Base-by-base conservation (phyloP, 2,797 vertebrate genomes). In the Valencia hispanica region DNA sequence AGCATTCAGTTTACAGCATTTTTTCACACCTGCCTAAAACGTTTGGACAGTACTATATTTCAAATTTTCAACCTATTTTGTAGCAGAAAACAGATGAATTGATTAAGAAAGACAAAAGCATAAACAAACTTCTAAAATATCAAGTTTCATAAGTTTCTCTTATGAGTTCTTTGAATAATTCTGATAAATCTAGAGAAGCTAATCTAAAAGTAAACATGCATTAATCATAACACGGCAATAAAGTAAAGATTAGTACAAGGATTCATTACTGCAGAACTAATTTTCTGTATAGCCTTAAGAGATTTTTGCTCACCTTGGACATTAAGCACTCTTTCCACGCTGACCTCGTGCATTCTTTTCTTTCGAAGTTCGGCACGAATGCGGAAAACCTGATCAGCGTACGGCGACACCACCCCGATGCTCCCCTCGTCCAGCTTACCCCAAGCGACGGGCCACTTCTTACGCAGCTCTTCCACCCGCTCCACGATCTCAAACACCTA, bases 401-500 rank as follows among this genome's bases (percentile, higher is more conserved):
- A 99, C 0, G 98, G 98, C 0, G 98, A 98, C 78, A 99, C 98
- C 55, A 99, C 98, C 2, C 98, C 98, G 6, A 99, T 99, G 84
- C 98, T 99, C 78, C 97, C 96, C 0, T 99, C 98, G 3, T 99
- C 98, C 92, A 99, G 93, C 86, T 99, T 99, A 45, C 98, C 98
- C 98, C 98, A 99, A 3, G 98, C 96, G 72, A 99, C 97, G 0
- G 98, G 98, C 98, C 98, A 99, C 91, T 99, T 99, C 88, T 96
- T 97, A 65, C 98, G 95, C 84, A 99, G 91, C 92, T 99, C 98
- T 88, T 99, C 98, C 74, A 99, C 98, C 1, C 98, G 96, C 83
- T 99, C 98, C 75, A 99, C 98, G 5, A 99, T 97, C 90, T 99
- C 98, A 95, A 99, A 99, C 22, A 99, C 98, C 98, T 99, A n/a